phyloP scores from a whole-genome alignment of 2,888 invertebrate genomes.

The Latheticus oryzae region DNA sequence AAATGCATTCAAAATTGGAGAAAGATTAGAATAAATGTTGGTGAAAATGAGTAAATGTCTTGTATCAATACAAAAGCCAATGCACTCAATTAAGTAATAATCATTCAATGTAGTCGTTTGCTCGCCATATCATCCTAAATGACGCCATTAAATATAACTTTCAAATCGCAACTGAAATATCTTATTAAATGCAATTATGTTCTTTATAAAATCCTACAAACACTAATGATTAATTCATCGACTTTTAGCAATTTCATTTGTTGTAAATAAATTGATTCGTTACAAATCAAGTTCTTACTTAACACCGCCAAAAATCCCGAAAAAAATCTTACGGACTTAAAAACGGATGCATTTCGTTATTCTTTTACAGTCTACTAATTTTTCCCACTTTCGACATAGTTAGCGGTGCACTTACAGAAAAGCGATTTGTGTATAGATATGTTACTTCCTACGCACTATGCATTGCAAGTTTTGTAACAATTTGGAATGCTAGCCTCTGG shows the following conservation, averaged over 20 bases:
- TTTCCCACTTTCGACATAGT: slow-evolving; percentile 32
- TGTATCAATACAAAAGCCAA: slow-evolving; percentile 32
- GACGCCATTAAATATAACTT: slow-evolving; percentile 50
- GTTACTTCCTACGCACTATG: slow-evolving; percentile 37
- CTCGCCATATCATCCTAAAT: slow-evolving; percentile 48
- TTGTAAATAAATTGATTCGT: slow-evolving; percentile 22
- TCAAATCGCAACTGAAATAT: slow-evolving; percentile 50
- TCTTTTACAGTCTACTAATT: slow-evolving; percentile 24
- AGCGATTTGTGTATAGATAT: slow-evolving; percentile 41
- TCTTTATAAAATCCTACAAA: slow-evolving; percentile 45
- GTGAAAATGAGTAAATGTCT: too few species aligned
- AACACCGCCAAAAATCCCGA: slow-evolving; percentile 10
- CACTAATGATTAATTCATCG: slow-evolving; percentile 33
- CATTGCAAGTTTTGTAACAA: slow-evolving; percentile 48
- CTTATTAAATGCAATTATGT: slow-evolving; percentile 49
- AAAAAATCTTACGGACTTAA: background rate
- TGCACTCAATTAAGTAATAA: slow-evolving; percentile 42
- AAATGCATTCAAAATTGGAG: too few species aligned
- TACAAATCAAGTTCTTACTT: slow-evolving; percentile 4
- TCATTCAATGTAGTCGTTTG: slow-evolving; percentile 40
- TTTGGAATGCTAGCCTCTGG: slow-evolving; percentile 51
- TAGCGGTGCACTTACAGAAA: background rate
- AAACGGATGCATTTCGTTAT: slow-evolving; percentile 6
- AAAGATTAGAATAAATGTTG: too few species aligned
- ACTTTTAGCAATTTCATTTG: slow-evolving; percentile 29